Conservation (phyloP, 2,113 vertebrate genomes). For the Channa maculata region DNA sequence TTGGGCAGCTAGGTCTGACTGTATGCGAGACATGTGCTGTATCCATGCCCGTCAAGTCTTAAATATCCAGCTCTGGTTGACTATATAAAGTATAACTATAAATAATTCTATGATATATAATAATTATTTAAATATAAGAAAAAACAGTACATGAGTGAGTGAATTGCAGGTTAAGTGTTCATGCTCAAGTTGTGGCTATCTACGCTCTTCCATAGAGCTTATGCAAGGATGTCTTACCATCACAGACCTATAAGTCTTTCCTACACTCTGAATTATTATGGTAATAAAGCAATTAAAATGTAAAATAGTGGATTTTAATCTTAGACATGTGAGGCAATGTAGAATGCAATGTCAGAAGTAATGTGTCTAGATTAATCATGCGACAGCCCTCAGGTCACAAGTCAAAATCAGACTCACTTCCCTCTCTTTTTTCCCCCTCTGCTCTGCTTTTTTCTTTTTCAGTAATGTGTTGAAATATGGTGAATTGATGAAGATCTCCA, state of each 20-base stretch:
- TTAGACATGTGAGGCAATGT: constrained; percentile 60
- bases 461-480: constrained; percentile 52
- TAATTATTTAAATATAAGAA: not conserved
- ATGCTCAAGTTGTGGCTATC: constrained; percentile 19
- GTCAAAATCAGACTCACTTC: constrained; percentile 61
- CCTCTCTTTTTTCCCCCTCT: not conserved
- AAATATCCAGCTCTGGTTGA: not conserved
- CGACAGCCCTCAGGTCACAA: constrained; percentile 63
- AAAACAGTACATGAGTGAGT: constrained; percentile 3
- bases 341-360: constrained; percentile 63
- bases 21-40: not conserved
- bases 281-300: constrained; percentile 78
- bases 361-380: constrained; percentile 69
- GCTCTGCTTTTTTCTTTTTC: constrained; percentile 5
- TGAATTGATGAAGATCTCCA: constrained; percentile 69
- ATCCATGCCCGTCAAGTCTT: not conserved
- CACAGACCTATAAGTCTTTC: constrained; percentile 47
- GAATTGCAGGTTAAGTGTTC: constrained; percentile 18
- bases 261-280: constrained; percentile 60
- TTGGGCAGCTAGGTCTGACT: not conserved
- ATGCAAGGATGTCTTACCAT: constrained; percentile 42
- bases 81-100: too few relatives aligned
- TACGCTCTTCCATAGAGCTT: constrained; percentile 33
- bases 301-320: constrained; percentile 77
- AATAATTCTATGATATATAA: too few relatives aligned